Base-by-base conservation (phyloP, 2,113 vertebrate genomes). In the Sorex araneus region DNA sequence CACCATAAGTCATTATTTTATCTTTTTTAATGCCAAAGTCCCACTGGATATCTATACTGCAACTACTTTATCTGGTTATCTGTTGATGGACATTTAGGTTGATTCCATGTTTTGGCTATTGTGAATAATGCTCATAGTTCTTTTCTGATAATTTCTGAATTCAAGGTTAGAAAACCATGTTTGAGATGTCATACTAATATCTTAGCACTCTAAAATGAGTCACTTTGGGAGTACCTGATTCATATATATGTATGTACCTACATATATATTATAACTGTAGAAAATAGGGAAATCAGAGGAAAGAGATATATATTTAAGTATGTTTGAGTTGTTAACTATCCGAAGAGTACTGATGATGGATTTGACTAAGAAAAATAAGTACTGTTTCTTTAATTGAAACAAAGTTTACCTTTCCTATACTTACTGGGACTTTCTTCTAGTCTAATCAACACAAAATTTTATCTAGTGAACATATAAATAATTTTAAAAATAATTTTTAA, bases 211-310 rank as follows among this genome's bases (percentile, higher is more conserved):
- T 82, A 13, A 57, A 47, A 73, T 0, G 2, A 50, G 9, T 8
- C 34, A 8, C 89, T 73, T 85, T 90, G 71, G 47, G 40, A 82
- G 45, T 21, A 11, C 78, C 34, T 78, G 64, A 70, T 87, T 84
- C 43, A 69, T 8, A 90, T n/a, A 50, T 76, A 40, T 40, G 40
- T 40, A 40, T 40, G 34, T 8, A 76, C 9, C 3, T 21, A 5
- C 47, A 50, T 50, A 50, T 50, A 50, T 50, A 50, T 50, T 50
- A 50, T 66, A 76, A 25, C 30, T 12, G 19, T 28, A 85, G 30
- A 57, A 93, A 92, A 82, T 84, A 64, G 79, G 74, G n/a, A 91
- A 84, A 78, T 19, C 3, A 91, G 54, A 79, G 25, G 2, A 40
- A 64, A 40, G 6, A 43, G 16, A 7, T 82, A 13, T 30, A 8